Evolutionary conservation across 1,140 invertebrate species (phyloP), one percentile per base, ranked within the genome.

Genomic region (Heliconius nattereri): DNA sequence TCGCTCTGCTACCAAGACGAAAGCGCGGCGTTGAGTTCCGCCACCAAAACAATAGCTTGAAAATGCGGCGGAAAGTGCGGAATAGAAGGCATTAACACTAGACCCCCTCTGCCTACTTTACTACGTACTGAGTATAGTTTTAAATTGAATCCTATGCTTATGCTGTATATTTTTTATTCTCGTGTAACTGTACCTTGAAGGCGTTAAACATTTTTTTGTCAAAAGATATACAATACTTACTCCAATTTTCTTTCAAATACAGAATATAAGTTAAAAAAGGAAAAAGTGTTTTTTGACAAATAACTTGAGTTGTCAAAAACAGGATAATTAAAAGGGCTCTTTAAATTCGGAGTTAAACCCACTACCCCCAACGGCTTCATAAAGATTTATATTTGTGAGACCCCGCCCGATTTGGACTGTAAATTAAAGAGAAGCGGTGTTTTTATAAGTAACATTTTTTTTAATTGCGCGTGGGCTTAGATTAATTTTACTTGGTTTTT

Each of bases 331-430:
- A 16, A 80, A 66, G 54, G 35, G 26, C 73, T 71, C 45, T 35
- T 3, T 79, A 72, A 79, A 76, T 23, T 6, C 60, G 60, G 26
- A 66, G 60, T 66, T 26, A 29, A 66, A 66, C 26, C 26, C 60
- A 26, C 26, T 8, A 66, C 60, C 13, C 80, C 71, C 60, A 71
- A 49, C 79, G 76, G 35, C 8, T 81, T 78, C 73, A 57, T 71
- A 40, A 72, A 78, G 76, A 81, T 81, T 81, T 81, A 78, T 81
- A 71, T 77, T 78, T 74, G 66, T 78, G 75, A 71, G 52, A 77
- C 19, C 29, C 79, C 79, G 75, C 72, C 57, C 75, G n/a, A n/a
- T n/a, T 66, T 11, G 23, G 60, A 26, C 60, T 66, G 60, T 26
- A 29, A 66, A 66, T 66, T 66, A 29, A 11, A 66, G 60, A 26